phyloP scores from a whole-genome alignment of 2,888 invertebrate species.

The Platypus cylindrus region DNA sequence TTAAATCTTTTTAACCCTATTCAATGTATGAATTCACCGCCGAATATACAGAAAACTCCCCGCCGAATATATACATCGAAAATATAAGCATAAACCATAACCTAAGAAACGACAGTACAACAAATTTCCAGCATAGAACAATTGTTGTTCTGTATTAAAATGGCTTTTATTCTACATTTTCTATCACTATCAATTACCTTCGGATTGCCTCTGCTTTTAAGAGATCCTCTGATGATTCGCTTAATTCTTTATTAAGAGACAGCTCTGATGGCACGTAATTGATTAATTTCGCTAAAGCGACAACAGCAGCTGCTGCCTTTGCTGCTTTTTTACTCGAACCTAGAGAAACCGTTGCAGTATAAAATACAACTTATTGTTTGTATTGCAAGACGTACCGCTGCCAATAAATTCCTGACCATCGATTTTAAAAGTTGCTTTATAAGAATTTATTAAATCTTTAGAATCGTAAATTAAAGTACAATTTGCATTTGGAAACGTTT shows the following conservation, averaged over 20 bases:
- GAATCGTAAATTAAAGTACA: conserved; percentile 47
- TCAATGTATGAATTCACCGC: no score
- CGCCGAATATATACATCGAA: no score
- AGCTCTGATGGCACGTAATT: conserved; percentile 11
- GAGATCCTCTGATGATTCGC: conserved; percentile 45
- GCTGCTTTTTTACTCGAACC: conserved; percentile 87
- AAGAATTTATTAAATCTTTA: conserved; percentile 60
- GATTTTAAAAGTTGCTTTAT: conserved; percentile 66
- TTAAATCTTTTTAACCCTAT: no score
- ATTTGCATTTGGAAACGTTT: conserved; percentile 65
- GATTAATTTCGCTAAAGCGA: conserved; percentile 53
- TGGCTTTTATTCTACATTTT: no score
- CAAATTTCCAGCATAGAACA: no score
- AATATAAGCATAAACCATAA: no score
- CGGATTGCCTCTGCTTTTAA: conserved; percentile 65
- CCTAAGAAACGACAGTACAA: no score
- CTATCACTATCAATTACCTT: no score
- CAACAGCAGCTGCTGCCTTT: conserved; percentile 77
- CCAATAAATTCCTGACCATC: conserved; percentile 66
- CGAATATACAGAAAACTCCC: no score
- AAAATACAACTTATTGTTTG: no score
- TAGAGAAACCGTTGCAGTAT: conserved; percentile 28
- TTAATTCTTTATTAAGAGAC: no score
- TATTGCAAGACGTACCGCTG: conserved; percentile 57
- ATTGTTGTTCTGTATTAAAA: no score